Base-by-base conservation (phyloP, 23 tunicate species). In the Clavelina lepadiformis region DNA sequence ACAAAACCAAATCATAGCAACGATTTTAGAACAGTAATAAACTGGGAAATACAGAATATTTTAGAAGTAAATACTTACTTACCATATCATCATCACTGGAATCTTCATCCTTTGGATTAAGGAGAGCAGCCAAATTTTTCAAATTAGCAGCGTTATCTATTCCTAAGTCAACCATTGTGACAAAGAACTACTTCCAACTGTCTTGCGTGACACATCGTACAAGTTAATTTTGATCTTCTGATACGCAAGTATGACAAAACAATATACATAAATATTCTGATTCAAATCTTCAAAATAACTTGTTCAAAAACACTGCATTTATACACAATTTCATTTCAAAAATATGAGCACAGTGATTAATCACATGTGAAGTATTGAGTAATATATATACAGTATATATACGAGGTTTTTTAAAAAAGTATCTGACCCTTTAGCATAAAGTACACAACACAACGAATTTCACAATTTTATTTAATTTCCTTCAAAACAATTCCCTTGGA, bases 21-120 rank as follows among this genome's bases (percentile, higher is more conserved):
- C 61, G 0, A 0, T 18, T 55, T 55, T 55, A 28, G 13, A 4
- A 25, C 35, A 58, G 49, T 41, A 41, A 11, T 15, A 11, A 41
- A 41, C 61, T 20, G 18, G 24, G 13, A 26, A 19, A 23, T 23
- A 56, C 26, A 56, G 61, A 0, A 25, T 65, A 22, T 28, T 0
- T 29, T 18, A 29, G 0, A 18, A 31, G 18, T 27, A 65, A 1
- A 68, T 0, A n/a, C 22, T 0, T 63, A 25, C 70, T 6, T 24
- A 78, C 76, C 84, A 78, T 69, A 20, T 65, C 77, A 75, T 75
- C 81, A 46, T 78, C 84, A 68, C 75, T 69, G n/a, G 76, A 68
- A 56, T 69, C 75, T 38, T 78, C 75, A 20, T 68, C 22, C 19
- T 38, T n/a, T 5, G 84, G 84, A 69, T 78, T 78, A 23, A 78